A percentile compares a stretch with the other conserved stretches of the same genome.
These are phyloP conservation scores for Melolontha melolontha DNA, from an alignment of 2,888 invertebrate species.

Conservation along the genomic window DNA sequence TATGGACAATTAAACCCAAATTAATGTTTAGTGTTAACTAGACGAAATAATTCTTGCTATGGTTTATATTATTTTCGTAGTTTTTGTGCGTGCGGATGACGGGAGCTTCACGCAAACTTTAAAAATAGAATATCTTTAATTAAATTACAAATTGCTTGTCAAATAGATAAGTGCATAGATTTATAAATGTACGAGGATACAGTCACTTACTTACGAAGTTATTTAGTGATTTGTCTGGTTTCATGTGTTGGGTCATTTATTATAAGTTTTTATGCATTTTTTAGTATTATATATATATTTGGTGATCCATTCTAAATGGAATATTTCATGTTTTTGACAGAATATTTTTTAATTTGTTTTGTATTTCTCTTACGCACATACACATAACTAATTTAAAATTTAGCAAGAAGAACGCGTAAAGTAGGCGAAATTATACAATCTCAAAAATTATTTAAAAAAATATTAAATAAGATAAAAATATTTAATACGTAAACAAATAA, in stretches of 20 bases:
- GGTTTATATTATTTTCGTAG: slow-evolving; percentile 2
- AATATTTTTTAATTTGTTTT: no score
- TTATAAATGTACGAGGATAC: slow-evolving; percentile 34
- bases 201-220: slow-evolving; percentile 25
- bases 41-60: neutral
- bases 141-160: slow-evolving; percentile 36
- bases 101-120: slow-evolving; percentile 26
- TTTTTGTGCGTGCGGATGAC: slow-evolving; percentile 1
- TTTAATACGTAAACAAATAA: no score
- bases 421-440: no score
- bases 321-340: no score
- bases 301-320: neutral
- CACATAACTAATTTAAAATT: no score
- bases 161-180: slow-evolving; percentile 34
- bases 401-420: no score
- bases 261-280: slow-evolving; percentile 13
- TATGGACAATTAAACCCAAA: slow-evolving; percentile 26
- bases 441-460: no score
- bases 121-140: slow-evolving; percentile 29
- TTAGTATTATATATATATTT: neutral
- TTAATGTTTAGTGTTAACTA: slow-evolving; percentile 17
- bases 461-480: no score
- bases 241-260: slow-evolving; percentile 22
- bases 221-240: slow-evolving; percentile 26
- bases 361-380: no score